phyloP scores from a whole-genome alignment of 35 echinoderm and acorn worm genomes.

The Holothuria glaberrima region DNA sequence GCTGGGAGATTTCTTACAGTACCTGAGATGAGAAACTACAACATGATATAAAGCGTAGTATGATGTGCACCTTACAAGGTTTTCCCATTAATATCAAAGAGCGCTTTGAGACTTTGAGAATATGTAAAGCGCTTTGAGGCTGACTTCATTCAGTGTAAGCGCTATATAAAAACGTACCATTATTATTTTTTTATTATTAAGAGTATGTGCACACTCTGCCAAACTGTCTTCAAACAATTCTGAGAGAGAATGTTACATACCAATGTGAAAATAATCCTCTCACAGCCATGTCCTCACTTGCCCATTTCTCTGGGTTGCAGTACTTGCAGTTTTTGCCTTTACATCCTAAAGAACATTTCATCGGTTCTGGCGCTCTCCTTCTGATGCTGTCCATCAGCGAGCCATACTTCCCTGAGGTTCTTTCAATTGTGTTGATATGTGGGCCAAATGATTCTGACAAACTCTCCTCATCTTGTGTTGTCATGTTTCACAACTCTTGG shows the following conservation, averaged over 20 bases:
- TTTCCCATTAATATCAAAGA: too few relatives aligned
- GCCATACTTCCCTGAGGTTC: constrained; percentile 84
- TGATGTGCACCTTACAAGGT: too few relatives aligned
- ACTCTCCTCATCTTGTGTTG: constrained; percentile 37
- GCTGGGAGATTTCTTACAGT: too few relatives aligned
- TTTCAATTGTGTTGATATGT: constrained; percentile 84
- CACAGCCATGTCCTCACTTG: constrained; percentile 81
- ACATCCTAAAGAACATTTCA: constrained; percentile 93
- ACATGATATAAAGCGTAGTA: too few relatives aligned
- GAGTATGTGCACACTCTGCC: too few relatives aligned
- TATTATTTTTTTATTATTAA: too few relatives aligned
- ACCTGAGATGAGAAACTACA: too few relatives aligned
- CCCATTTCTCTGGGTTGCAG: constrained; percentile 77
- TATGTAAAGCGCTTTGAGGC: too few relatives aligned
- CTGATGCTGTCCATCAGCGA: constrained; percentile 74
- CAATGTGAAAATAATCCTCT: constrained; percentile 90
- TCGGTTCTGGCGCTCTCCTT: constrained; percentile 71
- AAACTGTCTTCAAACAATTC: too few relatives aligned
- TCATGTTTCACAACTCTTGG: neutral
- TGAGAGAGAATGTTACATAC: constrained; percentile 33
- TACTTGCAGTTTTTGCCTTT: constrained; percentile 98
- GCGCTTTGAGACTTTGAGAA: too few relatives aligned
- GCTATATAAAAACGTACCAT: too few relatives aligned
- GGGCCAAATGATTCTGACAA: constrained; percentile 57
- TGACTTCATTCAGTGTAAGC: too few relatives aligned